A percentile compares a stretch with the other conserved stretches of the same genome.
Evolutionary conservation across 2,888 invertebrate species (phyloP).

Genomic region (Clistopyga incitator): DNA sequence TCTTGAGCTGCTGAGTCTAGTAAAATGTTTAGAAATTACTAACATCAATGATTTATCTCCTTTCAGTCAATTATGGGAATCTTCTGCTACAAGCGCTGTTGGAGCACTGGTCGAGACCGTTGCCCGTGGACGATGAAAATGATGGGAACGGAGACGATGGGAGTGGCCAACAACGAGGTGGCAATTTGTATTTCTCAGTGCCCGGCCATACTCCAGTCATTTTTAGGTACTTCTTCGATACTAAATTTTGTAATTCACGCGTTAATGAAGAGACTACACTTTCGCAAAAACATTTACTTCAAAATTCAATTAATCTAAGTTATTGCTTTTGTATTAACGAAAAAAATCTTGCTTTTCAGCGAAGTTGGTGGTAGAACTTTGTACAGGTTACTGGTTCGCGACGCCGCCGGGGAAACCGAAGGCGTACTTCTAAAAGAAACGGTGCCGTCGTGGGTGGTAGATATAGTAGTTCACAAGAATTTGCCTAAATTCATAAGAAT

Average conservation of each 20-base stretch:
- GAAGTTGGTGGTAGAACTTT: constrained; percentile 98
- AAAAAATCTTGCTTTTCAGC: constrained; percentile 85
- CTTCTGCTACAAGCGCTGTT: constrained; percentile 96
- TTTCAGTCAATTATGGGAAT: constrained; percentile 96
- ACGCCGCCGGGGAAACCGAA: constrained; percentile 98
- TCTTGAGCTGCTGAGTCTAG: no score
- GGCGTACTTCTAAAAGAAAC: constrained; percentile 95
- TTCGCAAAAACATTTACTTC: no score
- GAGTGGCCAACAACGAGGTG: constrained; percentile 82
- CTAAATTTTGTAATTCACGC: neutral
- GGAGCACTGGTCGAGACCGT: constrained; percentile 95
- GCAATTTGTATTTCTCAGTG: constrained; percentile 92
- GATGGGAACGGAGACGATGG: constrained; percentile 87
- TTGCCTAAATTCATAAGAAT: constrained; percentile 98
- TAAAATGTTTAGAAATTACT: constrained; percentile 73
- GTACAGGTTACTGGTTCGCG: constrained; percentile 94
- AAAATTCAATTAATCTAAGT: no score
- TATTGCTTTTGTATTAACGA: no score
- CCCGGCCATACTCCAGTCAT: constrained; percentile 98
- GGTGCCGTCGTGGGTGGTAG: constrained; percentile 97
- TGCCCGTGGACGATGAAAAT: constrained; percentile 90
- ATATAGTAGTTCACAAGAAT: constrained; percentile 96
- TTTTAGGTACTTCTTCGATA: constrained; percentile 89
- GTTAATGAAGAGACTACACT: no score
- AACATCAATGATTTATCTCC: neutral